Conservation (phyloP, 2,113 vertebrate genomes). For the Solea senegalensis region DNA sequence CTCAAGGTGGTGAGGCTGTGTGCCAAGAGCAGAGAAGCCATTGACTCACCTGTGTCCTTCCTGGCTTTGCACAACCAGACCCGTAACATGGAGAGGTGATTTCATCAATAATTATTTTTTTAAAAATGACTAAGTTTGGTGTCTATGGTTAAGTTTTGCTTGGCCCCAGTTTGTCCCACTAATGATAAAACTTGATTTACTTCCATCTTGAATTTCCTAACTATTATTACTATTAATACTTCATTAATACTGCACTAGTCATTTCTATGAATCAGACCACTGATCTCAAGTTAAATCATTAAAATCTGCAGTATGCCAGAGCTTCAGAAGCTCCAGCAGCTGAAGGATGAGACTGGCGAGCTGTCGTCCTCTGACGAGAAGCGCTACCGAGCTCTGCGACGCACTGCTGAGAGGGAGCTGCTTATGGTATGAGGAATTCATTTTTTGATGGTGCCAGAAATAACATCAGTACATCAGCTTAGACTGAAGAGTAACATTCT, state of each 20-base stretch:
- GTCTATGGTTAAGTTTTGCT: not conserved
- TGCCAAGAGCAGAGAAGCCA: constrained; percentile 95
- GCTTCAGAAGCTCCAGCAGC: constrained; percentile 93
- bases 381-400: constrained; percentile 91
- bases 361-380: constrained; percentile 94
- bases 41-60: constrained; percentile 94
- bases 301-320: constrained; percentile 88
- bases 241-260: not conserved
- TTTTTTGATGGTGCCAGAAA: not conserved
- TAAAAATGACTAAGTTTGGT: not conserved
- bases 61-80: constrained; percentile 95
- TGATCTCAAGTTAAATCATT: constrained; percentile 11
- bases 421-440: constrained; percentile 86
- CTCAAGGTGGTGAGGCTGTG: constrained; percentile 94
- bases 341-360: constrained; percentile 95
- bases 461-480: not conserved
- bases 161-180: too few species aligned
- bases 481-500: not conserved
- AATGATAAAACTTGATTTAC: too few species aligned
- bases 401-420: constrained; percentile 90
- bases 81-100: constrained; percentile 95
- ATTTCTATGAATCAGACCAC: not conserved
- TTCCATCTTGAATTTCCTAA: not conserved
- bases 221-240: not conserved
- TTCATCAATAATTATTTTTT: not conserved